These are phyloP conservation scores for Petrocephalus microphthalmus DNA, from an alignment of 2,113 vertebrate species.

Conservation along the genomic window DNA sequence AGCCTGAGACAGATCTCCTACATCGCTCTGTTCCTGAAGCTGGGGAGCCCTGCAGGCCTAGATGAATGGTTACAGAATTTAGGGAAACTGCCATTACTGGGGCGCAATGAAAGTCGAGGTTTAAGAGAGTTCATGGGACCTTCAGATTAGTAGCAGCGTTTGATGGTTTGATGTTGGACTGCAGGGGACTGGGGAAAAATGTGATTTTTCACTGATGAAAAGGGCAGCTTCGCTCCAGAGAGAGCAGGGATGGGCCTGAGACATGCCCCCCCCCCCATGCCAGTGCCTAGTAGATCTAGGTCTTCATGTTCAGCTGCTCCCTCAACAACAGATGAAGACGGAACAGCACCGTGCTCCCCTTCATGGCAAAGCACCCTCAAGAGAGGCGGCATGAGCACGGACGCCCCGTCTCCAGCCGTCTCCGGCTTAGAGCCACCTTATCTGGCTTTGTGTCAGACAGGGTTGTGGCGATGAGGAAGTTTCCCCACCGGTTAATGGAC, in stretches of 20 bases:
- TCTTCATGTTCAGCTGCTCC: not conserved
- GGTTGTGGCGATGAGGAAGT: too few species aligned
- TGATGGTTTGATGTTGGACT: not conserved
- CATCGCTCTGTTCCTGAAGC: not conserved
- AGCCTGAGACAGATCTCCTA: not conserved
- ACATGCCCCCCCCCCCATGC: too few species aligned
- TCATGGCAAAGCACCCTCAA: not conserved
- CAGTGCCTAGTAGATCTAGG: not conserved
- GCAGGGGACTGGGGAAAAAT: not conserved
- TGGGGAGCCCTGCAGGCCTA: not conserved
- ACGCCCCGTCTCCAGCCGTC: too few species aligned
- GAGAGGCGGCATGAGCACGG: not conserved
- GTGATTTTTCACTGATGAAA: constrained; percentile 38
- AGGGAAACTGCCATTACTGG: not conserved
- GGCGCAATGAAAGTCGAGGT: not conserved
- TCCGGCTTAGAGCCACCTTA: not conserved
- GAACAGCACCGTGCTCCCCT: not conserved
- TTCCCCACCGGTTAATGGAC: too few species aligned
- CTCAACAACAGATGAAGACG: not conserved
- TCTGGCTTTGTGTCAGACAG: not conserved
- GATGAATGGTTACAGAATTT: not conserved
- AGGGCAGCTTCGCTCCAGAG: not conserved
- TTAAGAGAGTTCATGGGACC: not conserved
- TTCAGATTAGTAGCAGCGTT: not conserved
- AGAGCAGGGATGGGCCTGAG: not conserved